Percentiles rank a stretch among this genome's conserved stretches.
Conservation (phyloP, 2,888 invertebrate species). For the Ochlodes sylvanus region DNA sequence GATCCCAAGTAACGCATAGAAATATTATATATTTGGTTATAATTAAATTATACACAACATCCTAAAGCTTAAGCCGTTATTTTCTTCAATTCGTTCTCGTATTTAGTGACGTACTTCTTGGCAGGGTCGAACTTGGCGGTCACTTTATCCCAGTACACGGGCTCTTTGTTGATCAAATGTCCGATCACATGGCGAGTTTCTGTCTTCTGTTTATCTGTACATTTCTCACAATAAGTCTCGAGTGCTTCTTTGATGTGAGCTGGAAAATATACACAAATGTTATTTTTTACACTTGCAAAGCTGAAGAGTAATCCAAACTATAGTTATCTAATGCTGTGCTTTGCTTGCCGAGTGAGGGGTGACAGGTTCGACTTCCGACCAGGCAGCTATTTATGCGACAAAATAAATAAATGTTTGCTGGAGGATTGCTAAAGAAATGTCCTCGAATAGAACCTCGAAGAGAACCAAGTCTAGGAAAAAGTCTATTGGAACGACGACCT, state of each 20-base stretch:
- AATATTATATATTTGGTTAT: background rate
- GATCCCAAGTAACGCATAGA: background rate
- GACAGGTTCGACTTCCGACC: too few relatives aligned
- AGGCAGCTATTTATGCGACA: too few relatives aligned
- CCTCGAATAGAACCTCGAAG: too few relatives aligned
- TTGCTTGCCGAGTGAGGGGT: too few relatives aligned
- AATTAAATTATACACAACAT: background rate
- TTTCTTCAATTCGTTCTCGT: conserved; percentile 54
- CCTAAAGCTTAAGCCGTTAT: conserved; percentile 38
- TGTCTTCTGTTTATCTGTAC: conserved; percentile 53
- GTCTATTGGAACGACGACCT: too few relatives aligned
- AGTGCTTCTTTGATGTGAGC: conserved; percentile 61
- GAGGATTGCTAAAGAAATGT: too few relatives aligned
- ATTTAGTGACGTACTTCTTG: conserved; percentile 53
- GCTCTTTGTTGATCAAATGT: conserved; percentile 62
- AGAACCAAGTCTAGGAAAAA: too few relatives aligned
- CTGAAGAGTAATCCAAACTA: too few relatives aligned
- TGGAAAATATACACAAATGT: conserved; percentile 41
- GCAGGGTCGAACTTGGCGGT: conserved; percentile 64
- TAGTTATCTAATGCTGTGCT: too few relatives aligned
- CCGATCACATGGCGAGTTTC: conserved; percentile 57
- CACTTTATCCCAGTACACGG: conserved; percentile 57
- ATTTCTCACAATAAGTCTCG: conserved; percentile 55
- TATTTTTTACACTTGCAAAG: too few relatives aligned
- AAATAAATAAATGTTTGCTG: too few relatives aligned